Conservation (phyloP, 2,113 vertebrate species). For the Archocentrus centrarchus region DNA sequence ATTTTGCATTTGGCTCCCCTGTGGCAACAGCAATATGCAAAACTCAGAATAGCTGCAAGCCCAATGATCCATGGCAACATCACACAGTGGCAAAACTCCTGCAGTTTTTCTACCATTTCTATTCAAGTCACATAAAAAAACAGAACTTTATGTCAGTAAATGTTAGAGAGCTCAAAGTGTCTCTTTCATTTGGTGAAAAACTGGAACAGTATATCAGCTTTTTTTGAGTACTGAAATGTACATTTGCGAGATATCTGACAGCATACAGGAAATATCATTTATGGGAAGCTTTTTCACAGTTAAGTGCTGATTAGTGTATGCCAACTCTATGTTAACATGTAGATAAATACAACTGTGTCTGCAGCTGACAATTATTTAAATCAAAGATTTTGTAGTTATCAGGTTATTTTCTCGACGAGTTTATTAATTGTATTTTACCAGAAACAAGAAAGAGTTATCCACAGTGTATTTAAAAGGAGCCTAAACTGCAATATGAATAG, state of each 20-base stretch:
- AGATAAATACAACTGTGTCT: not conserved
- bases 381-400: not conserved
- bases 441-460: not conserved
- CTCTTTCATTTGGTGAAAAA: not conserved
- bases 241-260: not conserved
- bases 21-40: not conserved
- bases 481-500: not conserved
- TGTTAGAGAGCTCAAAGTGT: not conserved
- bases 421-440: no score
- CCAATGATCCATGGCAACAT: not conserved
- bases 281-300: not conserved
- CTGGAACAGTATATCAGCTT: not conserved
- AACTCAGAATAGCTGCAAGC: not conserved
- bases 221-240: not conserved
- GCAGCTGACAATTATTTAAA: no score
- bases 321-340: not conserved
- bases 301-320: not conserved
- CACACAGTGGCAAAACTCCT: not conserved
- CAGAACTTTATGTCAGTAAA: not conserved
- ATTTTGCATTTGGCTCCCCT: not conserved
- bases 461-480: not conserved
- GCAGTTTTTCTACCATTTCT: not conserved
- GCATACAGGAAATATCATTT: not conserved
- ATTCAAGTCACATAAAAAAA: constrained; percentile 1
- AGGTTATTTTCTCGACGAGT: not conserved